phyloP scores from a whole-genome alignment of 2,888 invertebrate species.

The Ennomos quercinarius region DNA sequence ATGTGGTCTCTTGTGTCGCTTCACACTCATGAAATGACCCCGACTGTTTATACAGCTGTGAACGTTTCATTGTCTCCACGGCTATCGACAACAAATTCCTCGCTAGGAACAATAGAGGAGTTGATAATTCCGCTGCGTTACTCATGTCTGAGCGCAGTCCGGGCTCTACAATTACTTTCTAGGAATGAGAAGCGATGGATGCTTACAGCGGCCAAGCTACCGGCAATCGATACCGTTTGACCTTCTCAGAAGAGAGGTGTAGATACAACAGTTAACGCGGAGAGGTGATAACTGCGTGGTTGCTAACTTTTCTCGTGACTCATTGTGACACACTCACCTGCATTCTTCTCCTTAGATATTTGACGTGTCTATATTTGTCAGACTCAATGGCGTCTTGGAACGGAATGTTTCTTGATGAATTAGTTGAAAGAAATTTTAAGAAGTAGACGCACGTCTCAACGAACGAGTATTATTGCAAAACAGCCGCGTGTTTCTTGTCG shows the following conservation, averaged over 20 bases:
- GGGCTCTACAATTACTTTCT: slow-evolving; percentile 35
- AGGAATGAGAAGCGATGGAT: slow-evolving; percentile 36
- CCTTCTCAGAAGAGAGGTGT: slow-evolving; percentile 45
- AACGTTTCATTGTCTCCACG: slow-evolving; percentile 55
- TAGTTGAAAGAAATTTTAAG: slow-evolving; percentile 34
- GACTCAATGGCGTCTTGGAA: slow-evolving; percentile 51
- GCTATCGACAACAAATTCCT: slow-evolving; percentile 66
- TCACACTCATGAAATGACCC: slow-evolving; percentile 25
- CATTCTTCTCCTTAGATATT: slow-evolving; percentile 52
- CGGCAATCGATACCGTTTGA: slow-evolving; percentile 40
- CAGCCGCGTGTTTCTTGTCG: slow-evolving; percentile 71
- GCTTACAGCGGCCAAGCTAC: slow-evolving; percentile 8
- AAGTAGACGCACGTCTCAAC: slow-evolving; percentile 55
- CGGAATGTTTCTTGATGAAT: slow-evolving; percentile 40
- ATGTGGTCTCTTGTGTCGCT: slow-evolving; percentile 15
- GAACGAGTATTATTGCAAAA: slow-evolving; percentile 76
- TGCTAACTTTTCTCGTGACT: slow-evolving; percentile 61
- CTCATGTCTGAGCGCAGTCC: slow-evolving; percentile 35
- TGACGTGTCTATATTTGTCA: slow-evolving; percentile 50
- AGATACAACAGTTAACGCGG: slow-evolving; percentile 55
- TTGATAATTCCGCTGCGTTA: slow-evolving; percentile 52
- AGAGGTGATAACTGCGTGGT: slow-evolving; percentile 61
- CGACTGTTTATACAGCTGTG: slow-evolving; percentile 66
- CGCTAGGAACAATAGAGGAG: slow-evolving; percentile 57
- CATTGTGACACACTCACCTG: slow-evolving; percentile 58